A percentile compares a stretch with the other conserved stretches of the same genome.
Evolutionary conservation across 2,113 vertebrate genomes (phyloP).

Genomic region (Mus spicilegus): DNA sequence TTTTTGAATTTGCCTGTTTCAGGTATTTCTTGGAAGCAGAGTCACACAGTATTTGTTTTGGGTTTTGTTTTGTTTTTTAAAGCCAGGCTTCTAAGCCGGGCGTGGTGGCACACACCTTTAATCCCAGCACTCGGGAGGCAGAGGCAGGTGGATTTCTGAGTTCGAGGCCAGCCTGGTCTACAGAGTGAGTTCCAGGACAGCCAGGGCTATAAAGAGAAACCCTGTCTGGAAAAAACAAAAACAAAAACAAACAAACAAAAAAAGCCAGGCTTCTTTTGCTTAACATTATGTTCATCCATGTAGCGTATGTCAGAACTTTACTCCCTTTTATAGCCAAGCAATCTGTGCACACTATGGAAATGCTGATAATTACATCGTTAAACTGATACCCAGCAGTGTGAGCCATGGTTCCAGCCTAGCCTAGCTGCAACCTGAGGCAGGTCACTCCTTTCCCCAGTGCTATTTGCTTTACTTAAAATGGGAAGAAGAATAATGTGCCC

Average conservation of each 20-base stretch:
- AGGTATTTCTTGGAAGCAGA: background rate
- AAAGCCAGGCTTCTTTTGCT: background rate
- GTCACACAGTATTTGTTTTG: background rate
- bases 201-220: too few relatives aligned
- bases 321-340: background rate
- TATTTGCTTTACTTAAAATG: constrained; percentile 31
- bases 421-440: background rate
- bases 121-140: too few relatives aligned
- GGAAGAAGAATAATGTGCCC: background rate
- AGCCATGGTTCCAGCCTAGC: background rate
- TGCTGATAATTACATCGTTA: background rate
- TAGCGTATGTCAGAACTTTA: constrained; percentile 13
- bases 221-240: too few relatives aligned
- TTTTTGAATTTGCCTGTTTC: constrained; percentile 9
- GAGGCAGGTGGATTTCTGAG: too few relatives aligned
- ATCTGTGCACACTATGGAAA: background rate
- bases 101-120: too few relatives aligned
- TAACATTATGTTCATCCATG: background rate
- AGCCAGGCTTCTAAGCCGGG: background rate
- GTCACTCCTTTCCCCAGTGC: background rate
- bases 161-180: too few relatives aligned
- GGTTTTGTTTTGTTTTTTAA: background rate
- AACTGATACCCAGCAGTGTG: background rate
- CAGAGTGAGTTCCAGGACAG: too few relatives aligned
- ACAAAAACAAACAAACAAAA: too few relatives aligned